Evolutionary conservation across 2,888 invertebrate genomes (phyloP).

Genomic region (Mechanitis messenoides): DNA sequence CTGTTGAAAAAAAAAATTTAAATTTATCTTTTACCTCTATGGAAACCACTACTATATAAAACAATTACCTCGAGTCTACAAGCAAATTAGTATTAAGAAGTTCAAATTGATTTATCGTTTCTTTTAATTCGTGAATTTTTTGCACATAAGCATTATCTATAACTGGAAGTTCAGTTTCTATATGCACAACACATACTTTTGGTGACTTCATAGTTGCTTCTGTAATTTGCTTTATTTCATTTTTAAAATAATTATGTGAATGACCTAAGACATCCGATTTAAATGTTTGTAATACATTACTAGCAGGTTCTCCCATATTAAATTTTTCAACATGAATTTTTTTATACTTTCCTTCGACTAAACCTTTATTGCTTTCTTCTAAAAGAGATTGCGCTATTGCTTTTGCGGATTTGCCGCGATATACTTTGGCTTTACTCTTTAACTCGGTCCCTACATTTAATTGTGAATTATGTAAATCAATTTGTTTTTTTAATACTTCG

Average conservation of each 20-base stretch:
- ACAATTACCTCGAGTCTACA: conserved; percentile 79
- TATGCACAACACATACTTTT: conserved; percentile 53
- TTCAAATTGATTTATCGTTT: conserved; percentile 80
- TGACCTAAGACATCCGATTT: conserved; percentile 12
- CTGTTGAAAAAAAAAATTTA: conserved; percentile 67
- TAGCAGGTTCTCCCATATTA: conserved; percentile 10
- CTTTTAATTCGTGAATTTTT: conserved; percentile 77
- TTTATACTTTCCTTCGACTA: conserved; percentile 58
- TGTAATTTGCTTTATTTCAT: conserved; percentile 27
- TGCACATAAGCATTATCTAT: conserved; percentile 76
- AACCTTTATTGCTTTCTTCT: conserved; percentile 76
- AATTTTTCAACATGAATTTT: conserved; percentile 37
- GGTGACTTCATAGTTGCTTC: conserved; percentile 46
- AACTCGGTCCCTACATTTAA: conserved; percentile 70
- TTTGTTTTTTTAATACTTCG: conserved; percentile 59
- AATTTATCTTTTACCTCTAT: neutral
- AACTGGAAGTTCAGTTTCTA: conserved; percentile 54
- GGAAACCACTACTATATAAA: neutral
- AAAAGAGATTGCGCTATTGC: conserved; percentile 82
- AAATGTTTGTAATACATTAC: conserved; percentile 13
- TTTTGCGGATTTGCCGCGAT: conserved; percentile 85
- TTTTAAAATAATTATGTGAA: conserved; percentile 16
- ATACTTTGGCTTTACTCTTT: conserved; percentile 73
- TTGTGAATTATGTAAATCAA: conserved; percentile 60
- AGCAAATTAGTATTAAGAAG: conserved; percentile 76